A percentile compares a stretch with the other conserved stretches of the same genome.
Evolutionary conservation across 2,888 invertebrate species (phyloP).

Genomic region (Sphecodes monilicornis): DNA sequence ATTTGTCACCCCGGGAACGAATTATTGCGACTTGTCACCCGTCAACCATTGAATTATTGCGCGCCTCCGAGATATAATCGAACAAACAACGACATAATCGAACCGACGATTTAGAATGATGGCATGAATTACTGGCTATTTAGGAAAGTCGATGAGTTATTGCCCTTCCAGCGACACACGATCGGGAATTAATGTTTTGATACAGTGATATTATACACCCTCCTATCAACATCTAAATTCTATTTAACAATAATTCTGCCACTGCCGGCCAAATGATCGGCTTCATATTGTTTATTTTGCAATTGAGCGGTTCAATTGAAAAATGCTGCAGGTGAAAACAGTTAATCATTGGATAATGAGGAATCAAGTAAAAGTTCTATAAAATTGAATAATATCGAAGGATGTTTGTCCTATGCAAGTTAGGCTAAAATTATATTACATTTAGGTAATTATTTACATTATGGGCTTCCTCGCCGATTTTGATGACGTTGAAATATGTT

Average conservation of each 20-base stretch:
- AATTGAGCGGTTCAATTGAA: not conserved
- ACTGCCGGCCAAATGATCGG: not conserved
- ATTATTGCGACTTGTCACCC: not conserved
- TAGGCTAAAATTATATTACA: too few relatives aligned
- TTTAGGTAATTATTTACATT: too few relatives aligned
- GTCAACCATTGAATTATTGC: not conserved
- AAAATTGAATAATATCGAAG: too few relatives aligned
- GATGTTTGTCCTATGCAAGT: too few relatives aligned
- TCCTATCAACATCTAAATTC: not conserved
- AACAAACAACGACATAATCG: not conserved
- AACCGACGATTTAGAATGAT: slow-evolving; percentile 14
- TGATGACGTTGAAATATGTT: too few relatives aligned
- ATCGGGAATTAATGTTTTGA: not conserved
- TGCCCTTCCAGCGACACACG: not conserved
- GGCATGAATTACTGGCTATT: slow-evolving; percentile 8
- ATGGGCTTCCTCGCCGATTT: too few relatives aligned
- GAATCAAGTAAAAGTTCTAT: too few relatives aligned
- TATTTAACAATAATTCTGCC: not conserved
- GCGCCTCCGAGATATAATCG: not conserved
- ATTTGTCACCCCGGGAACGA: slow-evolving; percentile 7
- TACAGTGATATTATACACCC: not conserved
- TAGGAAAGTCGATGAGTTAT: not conserved
- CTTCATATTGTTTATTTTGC: not conserved
- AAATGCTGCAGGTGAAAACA: not conserved
- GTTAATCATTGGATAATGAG: too few relatives aligned